Base-by-base conservation (phyloP, 2,113 vertebrate genomes). In the Falcunculus frontatus region DNA sequence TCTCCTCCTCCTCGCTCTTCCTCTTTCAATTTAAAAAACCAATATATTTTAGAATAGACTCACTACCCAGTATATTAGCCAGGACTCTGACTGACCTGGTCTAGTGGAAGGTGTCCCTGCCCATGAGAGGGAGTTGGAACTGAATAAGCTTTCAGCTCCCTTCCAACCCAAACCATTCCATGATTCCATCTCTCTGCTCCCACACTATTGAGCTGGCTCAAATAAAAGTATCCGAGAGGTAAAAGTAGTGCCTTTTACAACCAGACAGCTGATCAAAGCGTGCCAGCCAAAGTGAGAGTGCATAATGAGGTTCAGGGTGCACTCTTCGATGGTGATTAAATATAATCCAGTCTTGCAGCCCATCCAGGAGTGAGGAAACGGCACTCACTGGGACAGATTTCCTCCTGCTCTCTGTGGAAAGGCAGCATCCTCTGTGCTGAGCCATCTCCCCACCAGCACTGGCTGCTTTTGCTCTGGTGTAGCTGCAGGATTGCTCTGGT, bases 381-480 rank as follows among this genome's bases (percentile, higher is more conserved):
- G 29, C 11, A 9, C 23, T 22, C 16, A 6, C 21, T 17, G n/a
- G 62, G 41, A 19, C 35, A 42, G 39, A 14, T 52, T 84, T 56
- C 33, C 33, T 69, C 9, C 29, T 5, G 29, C 2, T 22, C 50
- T n/a, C 56, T 7, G 21, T 22, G 39, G 57, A 62, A 50, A 11
- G 26, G 9, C 1, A 1, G 39, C 14, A 21, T 7, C 13, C 4
- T 0, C 8, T 18, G 59, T 42, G 44, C 18, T 2, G 2, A 15
- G 39, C 2, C 2, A 2, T 16, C 10, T 56, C 4, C 59, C 41
- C 27, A 19, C 7, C 37, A 14, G 41, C 44, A 9, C 42, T 9
- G 23, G 15, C 62, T 84, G 78, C 41, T 62, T 44, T n/a, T 57
- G 32, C 62, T 57, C n/a, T 39, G 50, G 3, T 39, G 32, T 11